Base-by-base conservation (phyloP, 1,140 invertebrate genomes). In the Acromyrmex echinatior region DNA sequence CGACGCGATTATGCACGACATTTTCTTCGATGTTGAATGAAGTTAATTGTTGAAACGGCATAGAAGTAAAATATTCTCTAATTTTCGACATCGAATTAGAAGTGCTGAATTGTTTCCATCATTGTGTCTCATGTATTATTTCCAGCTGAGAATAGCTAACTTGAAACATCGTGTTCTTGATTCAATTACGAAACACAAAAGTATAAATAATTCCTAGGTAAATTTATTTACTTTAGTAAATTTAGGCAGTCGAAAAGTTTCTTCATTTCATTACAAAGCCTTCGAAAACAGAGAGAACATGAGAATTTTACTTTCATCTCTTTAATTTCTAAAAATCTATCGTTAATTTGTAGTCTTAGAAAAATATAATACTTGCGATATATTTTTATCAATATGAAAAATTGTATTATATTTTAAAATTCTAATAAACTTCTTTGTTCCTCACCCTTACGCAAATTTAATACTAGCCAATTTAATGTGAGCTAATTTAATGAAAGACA, bases 61-160 rank as follows among this genome's bases (percentile, higher is more conserved):
- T 18, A 25, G 21, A 6, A 76, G n/a, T 9, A 18, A 28, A 78
- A 4, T 49, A 66, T 31, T 51, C 25, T 31, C 3, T 3, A 49
- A 79, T 66, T 66, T 49, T 21, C 45, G 39, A 79, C 39, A 56
- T 74, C 14, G 71, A 35, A 18, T 56, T 21, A 51, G 14, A 5
- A 71, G 21, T 71, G 6, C 16, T 12, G 25, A 49, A 14, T 71
- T 21, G 39, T 49, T 70, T 70, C 10, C 39, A 2, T 28, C 21
- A 51, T 25, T 39, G n/a, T 62, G 14, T 18, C 56, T 39, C 53
- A 7, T 39, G 73, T 14, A 45, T 77, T 21, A 45, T 39, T 77
- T 77, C 14, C 56, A 25, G 21, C 7, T 21, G 12, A 74, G 28
- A 56, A 58, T 9, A 35, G 14, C 53, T 60, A 45, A 60, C 60